A percentile compares a stretch with the other conserved stretches of the same genome.
Conservation (phyloP, 2,888 invertebrate genomes). For the Bugulina stolonifera region DNA sequence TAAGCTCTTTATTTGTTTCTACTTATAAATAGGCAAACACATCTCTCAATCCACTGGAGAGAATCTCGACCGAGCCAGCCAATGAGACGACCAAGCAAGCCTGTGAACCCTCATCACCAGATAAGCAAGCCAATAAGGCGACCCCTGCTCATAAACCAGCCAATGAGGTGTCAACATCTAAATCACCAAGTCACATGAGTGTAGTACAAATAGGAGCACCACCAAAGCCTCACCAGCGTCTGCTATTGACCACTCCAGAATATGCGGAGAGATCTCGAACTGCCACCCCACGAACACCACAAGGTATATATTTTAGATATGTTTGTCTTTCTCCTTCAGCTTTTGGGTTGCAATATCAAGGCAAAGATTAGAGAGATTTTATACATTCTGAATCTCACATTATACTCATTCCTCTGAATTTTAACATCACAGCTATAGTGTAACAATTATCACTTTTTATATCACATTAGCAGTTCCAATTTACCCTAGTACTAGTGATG, state of each 20-base stretch:
- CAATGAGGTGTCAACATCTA: neutral
- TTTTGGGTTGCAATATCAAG: too few species aligned
- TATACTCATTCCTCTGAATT: too few species aligned
- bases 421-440: too few species aligned
- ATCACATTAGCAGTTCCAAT: too few species aligned
- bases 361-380: too few species aligned
- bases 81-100: neutral
- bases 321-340: neutral
- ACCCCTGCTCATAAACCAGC: neutral
- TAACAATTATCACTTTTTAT: too few species aligned
- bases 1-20: neutral
- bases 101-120: too few species aligned
- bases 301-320: conserved; percentile 5
- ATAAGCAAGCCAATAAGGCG: neutral
- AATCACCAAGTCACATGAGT: neutral
- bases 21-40: neutral
- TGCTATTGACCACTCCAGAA: neutral
- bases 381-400: too few species aligned
- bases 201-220: conserved; percentile 17
- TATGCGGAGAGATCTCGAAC: neutral
- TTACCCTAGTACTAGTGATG: too few species aligned
- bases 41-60: neutral
- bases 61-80: neutral
- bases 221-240: neutral
- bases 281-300: neutral